Percentiles rank a stretch among this genome's conserved stretches.
Evolutionary conservation across 2,797 vertebrate species (phyloP).

Genomic region (Novumbra hubbsi): DNA sequence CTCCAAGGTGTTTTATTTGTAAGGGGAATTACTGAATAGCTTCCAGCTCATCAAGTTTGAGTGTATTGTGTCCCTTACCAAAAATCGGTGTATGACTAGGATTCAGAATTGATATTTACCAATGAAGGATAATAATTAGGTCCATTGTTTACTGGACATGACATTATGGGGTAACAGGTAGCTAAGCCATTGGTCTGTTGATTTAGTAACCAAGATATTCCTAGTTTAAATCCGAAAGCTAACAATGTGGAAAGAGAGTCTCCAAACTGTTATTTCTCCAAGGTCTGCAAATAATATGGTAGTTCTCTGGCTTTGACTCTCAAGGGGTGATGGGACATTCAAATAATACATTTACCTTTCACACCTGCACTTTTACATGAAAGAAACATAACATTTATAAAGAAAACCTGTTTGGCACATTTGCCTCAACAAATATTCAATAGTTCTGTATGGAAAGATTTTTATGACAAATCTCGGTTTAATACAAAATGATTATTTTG

Average conservation of each 20-base stretch:
- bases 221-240: too few species aligned
- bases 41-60: neutral
- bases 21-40: neutral
- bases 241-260: too few species aligned
- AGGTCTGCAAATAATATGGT: too few species aligned
- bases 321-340: too few species aligned
- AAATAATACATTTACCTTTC: too few species aligned
- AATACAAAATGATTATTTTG: neutral
- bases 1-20: neutral
- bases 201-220: too few species aligned
- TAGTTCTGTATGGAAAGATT: neutral
- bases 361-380: too few species aligned
- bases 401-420: neutral
- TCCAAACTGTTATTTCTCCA: too few species aligned
- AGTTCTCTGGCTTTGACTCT: too few species aligned
- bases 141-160: conserved; percentile 38
- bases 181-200: too few species aligned
- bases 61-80: neutral
- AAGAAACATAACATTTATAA: too few species aligned
- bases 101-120: conserved; percentile 26
- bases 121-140: conserved; percentile 41
- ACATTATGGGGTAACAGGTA: conserved; percentile 15
- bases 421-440: neutral
- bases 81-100: conserved; percentile 33
- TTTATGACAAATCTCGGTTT: neutral